phyloP scores from a whole-genome alignment of 1,140 invertebrate genomes.

The Macrotrachela quadricornifera region DNA sequence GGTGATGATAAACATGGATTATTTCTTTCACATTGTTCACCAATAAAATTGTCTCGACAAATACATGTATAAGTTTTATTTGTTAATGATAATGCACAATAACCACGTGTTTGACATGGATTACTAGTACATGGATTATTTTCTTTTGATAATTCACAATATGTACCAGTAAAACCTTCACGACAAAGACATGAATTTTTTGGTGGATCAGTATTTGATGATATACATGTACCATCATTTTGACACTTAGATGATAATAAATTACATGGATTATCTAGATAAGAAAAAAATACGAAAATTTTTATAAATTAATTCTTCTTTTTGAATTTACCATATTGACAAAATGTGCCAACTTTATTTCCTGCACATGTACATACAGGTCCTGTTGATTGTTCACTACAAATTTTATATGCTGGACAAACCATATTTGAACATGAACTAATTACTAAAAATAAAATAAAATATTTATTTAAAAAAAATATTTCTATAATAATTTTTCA shows the following conservation, averaged over 20 bases:
- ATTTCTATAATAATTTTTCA: too few relatives aligned
- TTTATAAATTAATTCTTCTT: too few relatives aligned
- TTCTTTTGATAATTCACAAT: slow-evolving; percentile 8
- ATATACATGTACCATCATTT: slow-evolving; percentile 65
- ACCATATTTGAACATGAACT: too few relatives aligned
- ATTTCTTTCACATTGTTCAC: slow-evolving; percentile 6
- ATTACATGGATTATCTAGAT: slow-evolving; percentile 28
- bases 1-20: slow-evolving; percentile 7
- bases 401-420: too few relatives aligned
- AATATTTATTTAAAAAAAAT: too few relatives aligned
- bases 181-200: slow-evolving; percentile 9
- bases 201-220: neutral
- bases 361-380: too few relatives aligned
- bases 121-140: neutral
- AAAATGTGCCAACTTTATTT: too few relatives aligned
- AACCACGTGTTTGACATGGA: slow-evolving; percentile 1
- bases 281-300: too few relatives aligned
- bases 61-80: slow-evolving; percentile 6
- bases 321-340: too few relatives aligned
- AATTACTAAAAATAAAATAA: too few relatives aligned
- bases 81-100: neutral
- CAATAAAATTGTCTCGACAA: slow-evolving; percentile 4
- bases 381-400: too few relatives aligned
- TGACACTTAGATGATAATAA: slow-evolving; percentile 43
- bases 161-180: slow-evolving; percentile 8